phyloP scores from a whole-genome alignment of 2,113 vertebrate genomes.

The Neoarius graeffei region DNA sequence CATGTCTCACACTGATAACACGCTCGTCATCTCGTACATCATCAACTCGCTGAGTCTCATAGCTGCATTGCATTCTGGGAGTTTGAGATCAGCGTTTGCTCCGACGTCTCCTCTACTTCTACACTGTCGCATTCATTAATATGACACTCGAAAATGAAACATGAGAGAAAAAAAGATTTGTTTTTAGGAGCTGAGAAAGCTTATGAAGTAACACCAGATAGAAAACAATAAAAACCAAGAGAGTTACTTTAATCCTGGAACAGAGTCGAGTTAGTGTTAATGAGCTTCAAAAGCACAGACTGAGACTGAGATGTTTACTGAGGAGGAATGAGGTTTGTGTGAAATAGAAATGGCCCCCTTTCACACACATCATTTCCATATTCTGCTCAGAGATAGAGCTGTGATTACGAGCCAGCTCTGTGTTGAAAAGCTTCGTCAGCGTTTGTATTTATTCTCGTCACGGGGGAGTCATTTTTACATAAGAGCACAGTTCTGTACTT shows the following conservation, averaged over 20 bases:
- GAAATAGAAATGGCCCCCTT: conserved; percentile 1
- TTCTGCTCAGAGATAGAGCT: conserved; percentile 23
- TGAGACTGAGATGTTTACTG: not conserved
- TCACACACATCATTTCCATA: conserved; percentile 41
- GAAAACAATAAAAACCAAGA: not conserved
- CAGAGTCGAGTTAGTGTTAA: not conserved
- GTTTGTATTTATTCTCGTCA: conserved; percentile 29
- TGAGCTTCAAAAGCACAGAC: not conserved
- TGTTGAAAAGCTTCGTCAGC: conserved; percentile 28
- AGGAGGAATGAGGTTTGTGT: conserved; percentile 16
- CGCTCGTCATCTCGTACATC: not conserved
- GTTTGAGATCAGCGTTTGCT: not conserved
- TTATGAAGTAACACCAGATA: too few species aligned
- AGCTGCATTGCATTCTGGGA: not conserved
- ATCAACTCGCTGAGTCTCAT: not conserved
- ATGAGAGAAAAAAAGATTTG: not conserved
- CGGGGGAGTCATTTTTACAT: conserved; percentile 14
- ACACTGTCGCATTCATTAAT: not conserved
- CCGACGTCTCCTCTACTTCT: too few species aligned
- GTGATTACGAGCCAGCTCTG: not conserved
- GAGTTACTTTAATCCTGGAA: not conserved
- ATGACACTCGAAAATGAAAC: not conserved
- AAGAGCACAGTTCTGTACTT: not conserved
- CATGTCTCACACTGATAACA: too few species aligned
- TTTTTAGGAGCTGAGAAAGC: not conserved